Percentiles rank a stretch among this genome's conserved stretches.
Evolutionary conservation across 2,797 vertebrate species (phyloP).

Genomic region (Lateolabrax maculatus): DNA sequence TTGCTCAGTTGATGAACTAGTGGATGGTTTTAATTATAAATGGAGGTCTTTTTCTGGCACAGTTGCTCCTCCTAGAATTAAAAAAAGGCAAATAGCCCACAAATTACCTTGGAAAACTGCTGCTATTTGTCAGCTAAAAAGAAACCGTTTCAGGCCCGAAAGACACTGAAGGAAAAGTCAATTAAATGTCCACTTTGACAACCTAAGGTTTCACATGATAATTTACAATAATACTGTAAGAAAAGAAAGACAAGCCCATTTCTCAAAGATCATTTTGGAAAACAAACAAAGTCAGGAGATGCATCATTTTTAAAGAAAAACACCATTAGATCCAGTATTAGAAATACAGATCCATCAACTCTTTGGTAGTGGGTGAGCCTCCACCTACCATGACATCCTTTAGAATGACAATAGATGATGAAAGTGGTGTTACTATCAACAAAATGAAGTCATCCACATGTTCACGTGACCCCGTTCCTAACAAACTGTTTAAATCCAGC

Average conservation of each 20-base stretch:
- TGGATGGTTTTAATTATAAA: not conserved
- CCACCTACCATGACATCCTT: no score
- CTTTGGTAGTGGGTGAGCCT: no score
- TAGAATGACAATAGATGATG: no score
- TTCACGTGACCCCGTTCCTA: no score
- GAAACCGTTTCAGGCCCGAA: not conserved
- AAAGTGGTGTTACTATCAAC: no score
- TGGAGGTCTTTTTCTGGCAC: no score
- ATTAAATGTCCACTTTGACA: not conserved
- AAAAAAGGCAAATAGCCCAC: not conserved
- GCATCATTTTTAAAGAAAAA: not conserved
- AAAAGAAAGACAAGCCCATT: not conserved
- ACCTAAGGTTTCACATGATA: not conserved
- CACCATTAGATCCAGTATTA: not conserved
- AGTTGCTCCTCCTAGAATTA: no score
- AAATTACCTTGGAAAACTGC: not conserved
- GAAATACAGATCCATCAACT: no score
- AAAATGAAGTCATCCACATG: no score
- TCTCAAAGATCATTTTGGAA: not conserved
- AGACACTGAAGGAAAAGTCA: not conserved
- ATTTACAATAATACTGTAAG: not conserved
- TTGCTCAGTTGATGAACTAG: not conserved
- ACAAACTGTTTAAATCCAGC: no score
- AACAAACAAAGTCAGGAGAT: not conserved
- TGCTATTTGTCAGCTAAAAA: not conserved